These are phyloP conservation scores for Nebria ingens DNA, from an alignment of 1,140 invertebrate genomes.

Conservation along the genomic window DNA sequence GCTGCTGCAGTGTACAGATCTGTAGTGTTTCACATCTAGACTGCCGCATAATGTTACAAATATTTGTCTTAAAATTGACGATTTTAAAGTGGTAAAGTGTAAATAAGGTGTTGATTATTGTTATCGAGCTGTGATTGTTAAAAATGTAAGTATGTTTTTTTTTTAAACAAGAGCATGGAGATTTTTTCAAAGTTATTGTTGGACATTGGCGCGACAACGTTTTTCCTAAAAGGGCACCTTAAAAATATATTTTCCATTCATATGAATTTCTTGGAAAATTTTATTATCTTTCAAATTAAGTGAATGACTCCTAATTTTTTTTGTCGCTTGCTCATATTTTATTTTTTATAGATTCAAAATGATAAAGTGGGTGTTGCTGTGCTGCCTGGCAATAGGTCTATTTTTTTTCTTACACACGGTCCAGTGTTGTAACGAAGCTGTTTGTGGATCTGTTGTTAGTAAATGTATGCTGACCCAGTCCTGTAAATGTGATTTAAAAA, in stretches of 20 bases:
- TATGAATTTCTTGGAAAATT: too few species aligned
- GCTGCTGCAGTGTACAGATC: too few species aligned
- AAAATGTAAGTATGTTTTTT: conserved; percentile 2
- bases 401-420: not conserved
- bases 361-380: conserved; percentile 15
- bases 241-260: too few species aligned
- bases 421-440: conserved; percentile 69
- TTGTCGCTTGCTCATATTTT: too few species aligned
- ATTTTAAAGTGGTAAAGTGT: not conserved
- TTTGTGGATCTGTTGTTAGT: conserved; percentile 87
- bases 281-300: too few species aligned
- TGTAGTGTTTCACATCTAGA: not conserved
- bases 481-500: conserved; percentile 86
- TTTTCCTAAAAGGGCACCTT: too few species aligned
- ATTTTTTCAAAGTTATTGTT: too few species aligned
- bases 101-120: not conserved
- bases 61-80: not conserved
- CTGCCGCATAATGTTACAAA: conserved; percentile 1
- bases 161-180: too few species aligned
- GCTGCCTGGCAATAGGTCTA: conserved; percentile 15
- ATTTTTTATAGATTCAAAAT: conserved; percentile 16
- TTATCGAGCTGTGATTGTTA: not conserved
- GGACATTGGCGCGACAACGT: too few species aligned
- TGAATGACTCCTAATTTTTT: too few species aligned
- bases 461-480: conserved; percentile 93